Percentiles rank a stretch among this genome's conserved stretches.
These are phyloP conservation scores for Lophura nycthemera DNA, from an alignment of 2,113 vertebrate species.

Conservation along the genomic window DNA sequence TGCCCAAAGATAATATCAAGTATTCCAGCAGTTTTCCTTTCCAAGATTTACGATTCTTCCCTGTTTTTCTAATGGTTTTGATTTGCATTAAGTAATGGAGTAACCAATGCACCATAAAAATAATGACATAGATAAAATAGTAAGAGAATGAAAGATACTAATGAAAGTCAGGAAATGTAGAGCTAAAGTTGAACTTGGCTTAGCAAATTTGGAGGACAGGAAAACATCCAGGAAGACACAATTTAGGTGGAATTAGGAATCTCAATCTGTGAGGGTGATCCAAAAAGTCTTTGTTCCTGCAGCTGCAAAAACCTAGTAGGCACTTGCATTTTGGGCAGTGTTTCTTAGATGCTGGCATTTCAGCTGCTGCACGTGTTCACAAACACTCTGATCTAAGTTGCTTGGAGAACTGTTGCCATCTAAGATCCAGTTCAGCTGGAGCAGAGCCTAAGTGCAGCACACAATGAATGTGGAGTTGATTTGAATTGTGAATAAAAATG, in stretches of 20 bases:
- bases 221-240: neutral
- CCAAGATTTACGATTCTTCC: conserved; percentile 1
- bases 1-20: neutral
- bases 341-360: neutral
- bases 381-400: neutral
- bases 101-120: neutral
- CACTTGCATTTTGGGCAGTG: neutral
- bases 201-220: neutral
- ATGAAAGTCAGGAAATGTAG: neutral
- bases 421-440: neutral
- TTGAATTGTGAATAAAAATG: neutral
- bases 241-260: neutral
- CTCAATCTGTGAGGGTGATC: neutral
- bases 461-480: neutral
- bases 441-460: neutral
- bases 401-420: neutral
- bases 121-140: neutral
- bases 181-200: neutral
- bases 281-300: neutral
- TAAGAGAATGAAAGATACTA: neutral
- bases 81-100: conserved; percentile 15
- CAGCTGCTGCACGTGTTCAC: neutral
- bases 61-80: conserved; percentile 12
- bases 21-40: neutral
- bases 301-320: neutral